These are phyloP conservation scores for Ciona savignyi DNA, from an alignment of 23 tunicate species.

Conservation along the genomic window DNA sequence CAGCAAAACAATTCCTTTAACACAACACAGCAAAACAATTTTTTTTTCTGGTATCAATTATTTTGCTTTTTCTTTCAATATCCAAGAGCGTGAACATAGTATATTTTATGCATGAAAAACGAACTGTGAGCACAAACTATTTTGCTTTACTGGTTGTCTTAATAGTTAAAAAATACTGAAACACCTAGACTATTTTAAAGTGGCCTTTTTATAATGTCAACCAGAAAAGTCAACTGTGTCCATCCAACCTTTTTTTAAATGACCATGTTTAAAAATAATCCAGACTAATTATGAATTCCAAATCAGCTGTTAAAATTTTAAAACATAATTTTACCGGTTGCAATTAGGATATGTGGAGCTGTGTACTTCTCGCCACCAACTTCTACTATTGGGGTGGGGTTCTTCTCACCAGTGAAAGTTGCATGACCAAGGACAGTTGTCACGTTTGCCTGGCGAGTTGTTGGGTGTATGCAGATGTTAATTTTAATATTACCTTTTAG, in stretches of 20 bases:
- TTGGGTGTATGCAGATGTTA: too few relatives aligned
- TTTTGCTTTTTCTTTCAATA: too few relatives aligned
- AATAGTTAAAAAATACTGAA: background rate
- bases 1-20: too few relatives aligned
- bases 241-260: background rate
- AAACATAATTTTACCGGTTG: constrained; percentile 38
- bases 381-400: constrained; percentile 52
- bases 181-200: background rate
- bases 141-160: background rate
- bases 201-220: background rate
- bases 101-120: too few relatives aligned
- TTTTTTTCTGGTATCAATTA: too few relatives aligned
- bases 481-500: too few relatives aligned
- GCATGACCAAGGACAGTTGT: constrained; percentile 53
- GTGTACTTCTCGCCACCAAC: constrained; percentile 72
- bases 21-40: too few relatives aligned
- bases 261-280: too few relatives aligned
- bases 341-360: constrained; percentile 81
- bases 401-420: constrained; percentile 87
- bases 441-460: constrained; percentile 46
- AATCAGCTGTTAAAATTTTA: background rate
- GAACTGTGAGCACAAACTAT: background rate
- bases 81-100: too few relatives aligned
- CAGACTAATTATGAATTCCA: too few relatives aligned
- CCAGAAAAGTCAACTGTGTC: background rate